Evolutionary conservation across 2,113 vertebrate genomes (phyloP).

Genomic region (Microcebus griseorufus): DNA sequence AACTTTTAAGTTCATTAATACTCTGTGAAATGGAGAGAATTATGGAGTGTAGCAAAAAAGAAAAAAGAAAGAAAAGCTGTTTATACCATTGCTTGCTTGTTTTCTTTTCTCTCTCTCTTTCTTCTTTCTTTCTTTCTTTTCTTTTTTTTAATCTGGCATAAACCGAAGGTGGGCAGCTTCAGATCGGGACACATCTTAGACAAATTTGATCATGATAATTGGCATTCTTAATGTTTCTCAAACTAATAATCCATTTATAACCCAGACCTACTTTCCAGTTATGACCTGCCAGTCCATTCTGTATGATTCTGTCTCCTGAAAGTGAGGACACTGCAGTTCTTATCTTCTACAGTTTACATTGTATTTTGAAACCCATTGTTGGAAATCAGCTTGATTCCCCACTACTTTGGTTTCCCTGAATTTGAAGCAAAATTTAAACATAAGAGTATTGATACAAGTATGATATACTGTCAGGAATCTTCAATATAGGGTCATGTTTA

Average conservation of each 20-base stretch:
- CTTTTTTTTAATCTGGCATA: neutral
- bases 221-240: constrained; percentile 3
- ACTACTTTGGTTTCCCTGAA: neutral
- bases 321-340: neutral
- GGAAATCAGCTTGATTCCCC: neutral
- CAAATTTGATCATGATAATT: neutral
- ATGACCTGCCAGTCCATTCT: neutral
- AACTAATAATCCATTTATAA: neutral
- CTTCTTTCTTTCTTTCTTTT: neutral
- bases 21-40: neutral
- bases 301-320: neutral
- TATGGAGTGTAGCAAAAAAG: neutral
- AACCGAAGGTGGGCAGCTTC: neutral
- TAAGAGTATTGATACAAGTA: neutral
- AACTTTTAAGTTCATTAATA: neutral
- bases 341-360: neutral
- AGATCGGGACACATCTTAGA: neutral
- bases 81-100: neutral
- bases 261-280: neutral
- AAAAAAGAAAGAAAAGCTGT: neutral
- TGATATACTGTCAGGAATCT: neutral
- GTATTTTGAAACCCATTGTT: neutral
- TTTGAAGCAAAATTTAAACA: constrained; percentile 24
- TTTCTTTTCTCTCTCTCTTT: no score
- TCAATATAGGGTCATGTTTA: neutral